These are phyloP conservation scores for Drosophila pseudoobscura DNA, from an alignment of 1,140 invertebrate genomes.

Conservation along the genomic window DNA sequence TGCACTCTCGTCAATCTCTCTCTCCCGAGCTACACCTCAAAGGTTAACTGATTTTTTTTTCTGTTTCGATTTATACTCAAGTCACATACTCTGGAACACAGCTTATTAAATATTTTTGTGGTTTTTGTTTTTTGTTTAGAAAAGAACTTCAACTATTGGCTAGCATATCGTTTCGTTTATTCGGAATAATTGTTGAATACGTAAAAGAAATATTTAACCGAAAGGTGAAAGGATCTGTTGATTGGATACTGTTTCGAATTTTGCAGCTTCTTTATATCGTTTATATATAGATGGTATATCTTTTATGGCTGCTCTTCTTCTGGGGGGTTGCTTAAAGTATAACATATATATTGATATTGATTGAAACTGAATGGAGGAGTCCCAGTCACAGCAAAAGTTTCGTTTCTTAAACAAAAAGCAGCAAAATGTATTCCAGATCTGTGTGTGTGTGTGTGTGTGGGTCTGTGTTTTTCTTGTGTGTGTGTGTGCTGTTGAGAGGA, in stretches of 20 bases:
- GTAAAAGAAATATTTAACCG: conserved; percentile 19
- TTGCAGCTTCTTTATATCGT: conserved; percentile 20
- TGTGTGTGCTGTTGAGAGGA: conserved; percentile 47
- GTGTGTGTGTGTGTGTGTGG: conserved; percentile 18
- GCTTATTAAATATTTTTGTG: conserved; percentile 40
- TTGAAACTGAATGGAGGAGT: conserved; percentile 35
- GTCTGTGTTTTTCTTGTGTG: conserved; percentile 22
- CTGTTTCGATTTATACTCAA: conserved; percentile 37
- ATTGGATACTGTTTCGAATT: conserved; percentile 5
- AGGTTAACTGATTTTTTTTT: conserved; percentile 32
- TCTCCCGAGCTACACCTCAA: not conserved
- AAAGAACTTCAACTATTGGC: conserved; percentile 45
- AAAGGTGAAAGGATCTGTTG: conserved; percentile 12
- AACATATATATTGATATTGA: conserved; percentile 18
- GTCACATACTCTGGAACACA: conserved; percentile 61
- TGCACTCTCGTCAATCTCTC: conserved; percentile 9
- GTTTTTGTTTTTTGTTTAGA: conserved; percentile 19
- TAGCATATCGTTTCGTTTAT: conserved; percentile 42
- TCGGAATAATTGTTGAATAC: conserved; percentile 38
- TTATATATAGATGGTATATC: conserved; percentile 20
- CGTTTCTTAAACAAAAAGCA: conserved; percentile 50
- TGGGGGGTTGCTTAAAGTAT: conserved; percentile 27
- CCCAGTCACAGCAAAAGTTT: conserved; percentile 38
- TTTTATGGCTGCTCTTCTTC: conserved; percentile 37
- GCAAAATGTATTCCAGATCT: conserved; percentile 51